Base-by-base conservation (phyloP, 2,797 vertebrate genomes). In the Smutsia gigantea region DNA sequence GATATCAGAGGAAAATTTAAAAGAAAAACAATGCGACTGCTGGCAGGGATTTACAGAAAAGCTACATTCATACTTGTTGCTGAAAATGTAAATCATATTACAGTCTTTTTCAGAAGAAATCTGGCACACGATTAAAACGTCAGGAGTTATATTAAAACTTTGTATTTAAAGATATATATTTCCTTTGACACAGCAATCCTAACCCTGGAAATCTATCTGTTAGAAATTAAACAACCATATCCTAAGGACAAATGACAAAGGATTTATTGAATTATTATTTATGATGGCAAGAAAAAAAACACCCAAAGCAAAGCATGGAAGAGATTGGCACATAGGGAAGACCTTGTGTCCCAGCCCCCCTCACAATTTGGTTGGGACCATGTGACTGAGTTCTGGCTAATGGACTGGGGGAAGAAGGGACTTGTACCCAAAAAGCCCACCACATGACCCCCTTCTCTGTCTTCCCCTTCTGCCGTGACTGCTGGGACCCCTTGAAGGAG, bases 11-110 rank as follows among this genome's bases (percentile, higher is more conserved):
- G 68, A n/a, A 86, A 63, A 68, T 51, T 57, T 57, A 78, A 72
- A 92, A 71, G 96, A 83, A 89, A 91, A 81, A 61, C 78, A 61
- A 25, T 13, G 31, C 21, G 18, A 46, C n/a, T n/a, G 61, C 96
- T 90, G 87, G 79, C 82, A 71, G 74, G 42, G 55, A 18, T 57
- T 64, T 11, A 31, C 42, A 42, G 82, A 7, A 87, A 91, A 64
- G 61, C 34, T 13, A 51, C 25, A 3, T 31, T 93, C 69, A 19
- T 2, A 29, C 4, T 34, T 51, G 42, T 55, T 68, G 42, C 57
- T 55, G 78, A 46, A 86, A 83, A 87, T 34, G 25, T 39, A 68
- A 90, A 82, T 57, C 46, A 46, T 31, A 75, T 95, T 63, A 84
- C 49, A 46, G 64, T 69, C 55, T 64, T 64, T 92, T 57, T 23